phyloP scores from a whole-genome alignment of 1,140 invertebrate genomes.

The Drosophila sturtevanti region DNA sequence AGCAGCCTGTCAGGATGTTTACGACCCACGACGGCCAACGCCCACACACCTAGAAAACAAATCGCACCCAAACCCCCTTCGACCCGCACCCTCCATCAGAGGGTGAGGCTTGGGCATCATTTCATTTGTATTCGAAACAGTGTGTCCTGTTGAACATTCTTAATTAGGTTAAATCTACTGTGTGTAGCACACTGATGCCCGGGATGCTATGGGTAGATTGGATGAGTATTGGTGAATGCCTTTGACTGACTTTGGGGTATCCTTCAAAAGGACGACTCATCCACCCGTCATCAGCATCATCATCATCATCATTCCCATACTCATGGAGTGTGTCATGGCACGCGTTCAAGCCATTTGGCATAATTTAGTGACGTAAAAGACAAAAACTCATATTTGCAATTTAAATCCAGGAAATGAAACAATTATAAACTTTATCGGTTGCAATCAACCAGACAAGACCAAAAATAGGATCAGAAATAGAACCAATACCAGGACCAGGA shows the following conservation, averaged over 20 bases:
- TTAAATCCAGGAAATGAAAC: slow-evolving; percentile 82
- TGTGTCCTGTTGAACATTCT: slow-evolving; percentile 82
- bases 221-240: neutral
- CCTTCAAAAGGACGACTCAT: neutral
- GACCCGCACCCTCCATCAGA: too few relatives aligned
- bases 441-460: slow-evolving; percentile 50
- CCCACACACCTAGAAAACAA: neutral
- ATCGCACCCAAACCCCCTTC: too few relatives aligned
- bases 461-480: too few relatives aligned
- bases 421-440: slow-evolving; percentile 80
- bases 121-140: slow-evolving; percentile 82
- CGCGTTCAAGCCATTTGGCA: slow-evolving; percentile 61
- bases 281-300: neutral
- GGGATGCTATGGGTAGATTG: slow-evolving; percentile 32
- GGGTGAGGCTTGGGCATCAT: slow-evolving; percentile 42
- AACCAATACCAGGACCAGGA: neutral
- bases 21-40: neutral
- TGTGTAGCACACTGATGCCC: slow-evolving; percentile 42
- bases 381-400: slow-evolving; percentile 78
- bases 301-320: neutral
- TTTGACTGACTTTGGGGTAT: slow-evolving; percentile 2
- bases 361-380: slow-evolving; percentile 68
- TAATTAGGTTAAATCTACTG: slow-evolving; percentile 83
- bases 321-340: slow-evolving; percentile 40
- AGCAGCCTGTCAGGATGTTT: slow-evolving; percentile 50